Conservation (phyloP, 92 coral and sea anemone genomes). For the Diadumene lineata region DNA sequence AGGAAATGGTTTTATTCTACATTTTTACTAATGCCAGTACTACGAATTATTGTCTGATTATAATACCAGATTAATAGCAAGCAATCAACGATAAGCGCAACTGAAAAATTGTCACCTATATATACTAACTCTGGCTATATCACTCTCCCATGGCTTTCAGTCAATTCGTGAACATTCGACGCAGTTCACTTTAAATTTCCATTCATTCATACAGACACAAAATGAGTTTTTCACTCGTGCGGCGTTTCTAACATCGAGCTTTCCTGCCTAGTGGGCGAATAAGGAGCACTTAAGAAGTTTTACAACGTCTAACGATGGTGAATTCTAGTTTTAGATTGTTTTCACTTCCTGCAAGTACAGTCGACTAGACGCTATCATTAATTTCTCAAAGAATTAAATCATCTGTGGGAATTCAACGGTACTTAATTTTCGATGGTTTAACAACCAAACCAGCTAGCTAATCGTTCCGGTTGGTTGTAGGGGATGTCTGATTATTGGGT, state of each 20-base stretch:
- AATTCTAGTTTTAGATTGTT: background rate
- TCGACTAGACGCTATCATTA: background rate
- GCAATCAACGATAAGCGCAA: too few species aligned
- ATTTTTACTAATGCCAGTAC: too few species aligned
- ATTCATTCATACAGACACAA: background rate
- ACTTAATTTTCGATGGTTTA: background rate
- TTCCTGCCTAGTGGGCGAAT: slow-evolving; percentile 2
- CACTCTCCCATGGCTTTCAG: too few species aligned
- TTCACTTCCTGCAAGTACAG: background rate
- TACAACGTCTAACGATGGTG: background rate
- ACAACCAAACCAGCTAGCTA: background rate
- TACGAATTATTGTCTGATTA: too few species aligned
- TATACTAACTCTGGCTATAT: too few species aligned
- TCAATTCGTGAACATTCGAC: background rate
- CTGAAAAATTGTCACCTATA: too few species aligned
- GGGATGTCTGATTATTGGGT: background rate
- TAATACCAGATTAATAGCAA: too few species aligned
- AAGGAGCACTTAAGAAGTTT: background rate
- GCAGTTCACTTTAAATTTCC: background rate
- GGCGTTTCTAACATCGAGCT: background rate
- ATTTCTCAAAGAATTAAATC: background rate
- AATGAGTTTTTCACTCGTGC: background rate
- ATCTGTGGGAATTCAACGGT: background rate
- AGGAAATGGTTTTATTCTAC: too few species aligned
- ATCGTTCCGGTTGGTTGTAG: background rate